Conservation (phyloP, 1,140 invertebrate species). For the Frieseomelitta varia region DNA sequence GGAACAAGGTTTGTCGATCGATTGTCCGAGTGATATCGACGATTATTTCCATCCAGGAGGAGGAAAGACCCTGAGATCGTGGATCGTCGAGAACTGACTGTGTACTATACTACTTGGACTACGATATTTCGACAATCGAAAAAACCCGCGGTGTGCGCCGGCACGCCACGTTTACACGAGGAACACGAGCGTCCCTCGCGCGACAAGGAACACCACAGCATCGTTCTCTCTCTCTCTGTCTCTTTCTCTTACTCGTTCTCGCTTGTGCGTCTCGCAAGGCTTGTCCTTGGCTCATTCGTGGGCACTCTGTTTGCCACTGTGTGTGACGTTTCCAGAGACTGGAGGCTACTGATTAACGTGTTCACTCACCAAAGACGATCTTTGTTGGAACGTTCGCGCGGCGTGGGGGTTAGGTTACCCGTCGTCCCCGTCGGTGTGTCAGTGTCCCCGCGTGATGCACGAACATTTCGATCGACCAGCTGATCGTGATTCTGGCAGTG, state of each 20-base stretch:
- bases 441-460: conserved; percentile 15
- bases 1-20: neutral
- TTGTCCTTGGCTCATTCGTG: neutral
- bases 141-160: conserved; percentile 28
- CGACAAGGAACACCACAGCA: neutral
- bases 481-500: conserved; percentile 57
- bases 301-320: neutral
- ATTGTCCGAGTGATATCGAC: neutral
- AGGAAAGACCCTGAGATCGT: neutral
- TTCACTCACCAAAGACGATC: neutral
- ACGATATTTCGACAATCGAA: conserved; percentile 4
- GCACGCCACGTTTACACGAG: conserved; percentile 34
- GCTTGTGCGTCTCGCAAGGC: neutral
- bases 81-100: too few relatives aligned
- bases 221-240: neutral
- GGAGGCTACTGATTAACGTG: neutral
- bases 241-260: neutral
- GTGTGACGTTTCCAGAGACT: neutral
- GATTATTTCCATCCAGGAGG: neutral
- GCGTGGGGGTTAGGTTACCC: neutral
- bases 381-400: neutral
- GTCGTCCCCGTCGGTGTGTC: too few relatives aligned
- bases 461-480: conserved; percentile 47
- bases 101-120: too few relatives aligned
- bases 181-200: neutral